Conservation (phyloP, 2,113 vertebrate genomes). For the Upupa epops region DNA sequence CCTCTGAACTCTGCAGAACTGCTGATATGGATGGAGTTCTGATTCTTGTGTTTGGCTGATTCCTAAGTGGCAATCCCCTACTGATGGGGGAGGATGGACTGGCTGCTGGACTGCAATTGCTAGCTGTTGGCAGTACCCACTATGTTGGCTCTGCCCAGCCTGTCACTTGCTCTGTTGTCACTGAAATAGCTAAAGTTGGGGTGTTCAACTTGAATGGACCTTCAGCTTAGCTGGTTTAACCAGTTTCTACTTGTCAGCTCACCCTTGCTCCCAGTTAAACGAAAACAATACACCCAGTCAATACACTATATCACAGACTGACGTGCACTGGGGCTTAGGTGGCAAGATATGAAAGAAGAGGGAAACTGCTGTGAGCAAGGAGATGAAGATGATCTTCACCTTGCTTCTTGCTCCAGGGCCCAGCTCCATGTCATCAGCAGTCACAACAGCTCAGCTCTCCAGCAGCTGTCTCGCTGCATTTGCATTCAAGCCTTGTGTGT, state of each 20-base stretch:
- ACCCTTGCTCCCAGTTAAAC: not conserved
- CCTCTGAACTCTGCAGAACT: not conserved
- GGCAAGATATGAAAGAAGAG: not conserved
- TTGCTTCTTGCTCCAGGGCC: not conserved
- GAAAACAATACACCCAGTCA: not conserved
- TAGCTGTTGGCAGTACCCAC: not conserved
- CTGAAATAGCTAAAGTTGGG: not conserved
- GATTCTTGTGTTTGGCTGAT: not conserved
- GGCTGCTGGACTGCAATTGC: not conserved
- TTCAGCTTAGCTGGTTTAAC: not conserved
- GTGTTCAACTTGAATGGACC: not conserved
- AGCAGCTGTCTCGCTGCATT: not conserved
- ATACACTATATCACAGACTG: not conserved
- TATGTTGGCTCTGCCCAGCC: not conserved
- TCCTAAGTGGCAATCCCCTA: not conserved
- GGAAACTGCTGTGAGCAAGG: not conserved
- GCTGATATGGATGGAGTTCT: not conserved
- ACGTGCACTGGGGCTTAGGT: not conserved
- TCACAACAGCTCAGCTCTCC: not conserved
- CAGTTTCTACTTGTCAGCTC: not conserved
- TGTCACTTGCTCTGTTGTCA: not conserved
- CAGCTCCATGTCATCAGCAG: not conserved
- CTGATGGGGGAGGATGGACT: not conserved
- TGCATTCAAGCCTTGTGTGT: not conserved
- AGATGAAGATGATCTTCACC: not conserved